phyloP scores from a whole-genome alignment of 1,140 invertebrate species.

The Apolygus lucorum region DNA sequence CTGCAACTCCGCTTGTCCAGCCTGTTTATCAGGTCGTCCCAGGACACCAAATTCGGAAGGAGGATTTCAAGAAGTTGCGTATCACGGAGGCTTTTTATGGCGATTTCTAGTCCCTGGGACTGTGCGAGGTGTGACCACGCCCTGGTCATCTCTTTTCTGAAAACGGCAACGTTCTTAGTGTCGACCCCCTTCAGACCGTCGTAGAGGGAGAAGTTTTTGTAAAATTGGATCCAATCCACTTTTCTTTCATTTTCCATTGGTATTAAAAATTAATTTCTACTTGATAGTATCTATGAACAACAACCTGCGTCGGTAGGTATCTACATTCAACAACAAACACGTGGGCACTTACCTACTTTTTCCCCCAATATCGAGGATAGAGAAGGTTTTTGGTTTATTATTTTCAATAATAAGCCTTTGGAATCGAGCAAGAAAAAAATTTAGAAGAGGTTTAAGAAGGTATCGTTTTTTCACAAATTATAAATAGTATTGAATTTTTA shows the following conservation, averaged over 20 bases:
- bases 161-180: not conserved
- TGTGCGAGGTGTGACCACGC: not conserved
- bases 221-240: not conserved
- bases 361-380: no score
- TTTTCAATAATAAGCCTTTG: no score
- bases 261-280: no score
- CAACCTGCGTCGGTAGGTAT: no score
- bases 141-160: not conserved
- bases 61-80: not conserved
- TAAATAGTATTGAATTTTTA: no score
- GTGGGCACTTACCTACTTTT: no score
- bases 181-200: not conserved
- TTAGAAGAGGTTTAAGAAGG: no score
- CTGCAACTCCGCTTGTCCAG: not conserved
- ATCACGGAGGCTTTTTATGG: not conserved
- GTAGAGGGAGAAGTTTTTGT: not conserved
- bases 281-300: no score
- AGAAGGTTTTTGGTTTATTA: no score
- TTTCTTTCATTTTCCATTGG: not conserved
- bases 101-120: not conserved
- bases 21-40: not conserved
- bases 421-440: no score
- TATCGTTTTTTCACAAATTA: no score
- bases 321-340: no score
- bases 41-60: not conserved